Evolutionary conservation across 1,140 invertebrate species (phyloP), one percentile per base, ranked within the genome.

Genomic region (Euura saliciscinereae): DNA sequence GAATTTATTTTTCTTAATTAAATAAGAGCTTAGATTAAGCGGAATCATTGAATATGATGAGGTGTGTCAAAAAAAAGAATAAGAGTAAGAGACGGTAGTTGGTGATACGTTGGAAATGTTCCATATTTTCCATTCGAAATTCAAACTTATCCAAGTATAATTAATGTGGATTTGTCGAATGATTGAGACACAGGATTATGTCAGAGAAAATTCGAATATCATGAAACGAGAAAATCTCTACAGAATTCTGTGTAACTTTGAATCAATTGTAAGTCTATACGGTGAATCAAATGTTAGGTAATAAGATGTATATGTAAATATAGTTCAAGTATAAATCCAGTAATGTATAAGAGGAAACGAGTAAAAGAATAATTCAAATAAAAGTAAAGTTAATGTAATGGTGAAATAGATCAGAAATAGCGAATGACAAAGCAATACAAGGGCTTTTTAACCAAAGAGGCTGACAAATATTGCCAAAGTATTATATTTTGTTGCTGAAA

Each of bases 391-490:
- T 59, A 5, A 3, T 59, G 13, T 11, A 8, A 59, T 59, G 51
- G 28, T 28, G 1, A 28, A 28, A 28, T 59, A 59, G 51, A 11
- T 59, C 8, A 8, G 13, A 59, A 59, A 59, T 59, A 4, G 68
- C 11, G 8, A 59, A 71, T n/a, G 65, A 68, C 42, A 44, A 68
- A 74, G 43, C 69, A 75, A 76, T 77, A 79, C 68, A 74, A 79
- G 77, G 77, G 79, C 77, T 80, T 73, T 64, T 71, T 42, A 76
- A 85, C 78, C 79, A 81, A 86, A 84, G 85, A 88, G 86, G 85
- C 85, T 88, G 86, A 88, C 79, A 79, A 83, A 81, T 82, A 87
- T 86, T 88, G 85, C 86, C 85, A 88, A 88, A 87, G 78, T 77
- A 76, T 82, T 84, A 81, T 74, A 78, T 78, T 82, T 78, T 75